Base-by-base conservation (phyloP, 37 sponge, comb jelly and placozoan species). In the Beroe forskalii region DNA sequence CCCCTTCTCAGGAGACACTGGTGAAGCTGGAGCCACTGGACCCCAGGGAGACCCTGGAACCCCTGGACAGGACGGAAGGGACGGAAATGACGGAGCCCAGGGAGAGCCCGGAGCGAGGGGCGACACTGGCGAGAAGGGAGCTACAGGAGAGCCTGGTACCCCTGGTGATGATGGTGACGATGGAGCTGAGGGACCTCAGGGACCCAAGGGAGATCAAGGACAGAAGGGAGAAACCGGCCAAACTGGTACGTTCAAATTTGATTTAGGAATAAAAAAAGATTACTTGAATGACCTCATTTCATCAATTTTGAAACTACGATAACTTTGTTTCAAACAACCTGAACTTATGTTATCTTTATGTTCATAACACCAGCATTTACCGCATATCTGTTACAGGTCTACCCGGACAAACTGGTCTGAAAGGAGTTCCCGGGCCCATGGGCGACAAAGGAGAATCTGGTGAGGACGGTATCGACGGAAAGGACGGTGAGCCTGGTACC, bases 381-480 rank as follows among this genome's bases (percentile, higher is more conserved):
- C n/a, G n/a, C n/a, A n/a, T n/a, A n/a, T n/a, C n/a, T 36, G 0
- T 25, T 66, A 40, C 1, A 0, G 91, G 91, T 41, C 60, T 66
- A 0, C 64, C 64, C 27, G 91, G 91, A 91, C n/a, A 25, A 0
- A 62, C 40, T 61, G 91, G 91, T 60, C 20, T 2, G 24, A 75
- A 69, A 39, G 91, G 91, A 60, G 33, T 33, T 27, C 32, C 39
- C 30, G 91, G 91, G 43, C 38, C 40, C 23, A 32, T 23, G 20
- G 91, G 91, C 14, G 80, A 43, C 36, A 61, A 76, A 0, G 91
- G 91, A 43, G 42, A 0, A 37, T 19, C 62, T 37, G 91, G 91
- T 37, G 40, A 8, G 9, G 62, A 76, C 28, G 80, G 91, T 23
- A 48, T 12, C n/a, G n/a, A n/a, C n/a, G 91, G 91, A 30, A 28